A percentile compares a stretch with the other conserved stretches of the same genome.
phyloP scores from a whole-genome alignment of 1,140 invertebrate genomes.

The Phenacoccus solenopsis region DNA sequence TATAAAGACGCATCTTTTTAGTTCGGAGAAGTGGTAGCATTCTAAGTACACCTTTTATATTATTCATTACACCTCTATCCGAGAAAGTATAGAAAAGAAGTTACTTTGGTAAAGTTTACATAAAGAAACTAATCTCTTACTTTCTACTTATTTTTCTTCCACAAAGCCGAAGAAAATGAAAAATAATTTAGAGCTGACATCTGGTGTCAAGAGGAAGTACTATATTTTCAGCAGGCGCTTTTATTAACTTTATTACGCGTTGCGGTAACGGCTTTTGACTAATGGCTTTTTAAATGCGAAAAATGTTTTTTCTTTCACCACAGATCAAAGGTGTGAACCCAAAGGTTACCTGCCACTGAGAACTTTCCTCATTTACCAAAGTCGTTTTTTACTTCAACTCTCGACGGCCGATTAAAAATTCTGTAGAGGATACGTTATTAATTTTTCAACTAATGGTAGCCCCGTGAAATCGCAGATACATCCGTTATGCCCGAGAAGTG shows the following conservation, averaged over 20 bases:
- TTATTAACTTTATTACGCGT: conserved; percentile 12
- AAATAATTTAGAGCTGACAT: conserved; percentile 15
- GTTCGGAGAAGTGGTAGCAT: neutral
- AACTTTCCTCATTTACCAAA: conserved; percentile 2
- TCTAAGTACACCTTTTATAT: conserved; percentile 16
- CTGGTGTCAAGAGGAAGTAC: conserved; percentile 13
- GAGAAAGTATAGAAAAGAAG: conserved; percentile 14
- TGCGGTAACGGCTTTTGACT: conserved; percentile 3
- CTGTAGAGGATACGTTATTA: neutral
- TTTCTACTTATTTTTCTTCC: conserved; percentile 11
- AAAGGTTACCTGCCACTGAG: neutral
- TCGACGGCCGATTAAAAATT: neutral
- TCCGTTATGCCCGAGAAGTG: neutral
- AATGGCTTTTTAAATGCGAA: conserved; percentile 16
- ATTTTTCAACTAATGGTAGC: conserved; percentile 1
- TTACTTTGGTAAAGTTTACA: conserved; percentile 7
- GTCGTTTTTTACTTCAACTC: neutral
- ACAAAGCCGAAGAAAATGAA: conserved; percentile 12
- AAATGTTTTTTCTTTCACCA: conserved; percentile 8
- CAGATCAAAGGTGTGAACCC: conserved; percentile 11
- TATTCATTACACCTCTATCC: conserved; percentile 10
- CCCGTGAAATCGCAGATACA: neutral
- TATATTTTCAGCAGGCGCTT: conserved; percentile 10
- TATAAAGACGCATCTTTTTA: conserved; percentile 15
- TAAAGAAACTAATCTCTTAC: conserved; percentile 17